Evolutionary conservation across 2,797 vertebrate genomes (phyloP).

Genomic region (Hafferia zeledoni): DNA sequence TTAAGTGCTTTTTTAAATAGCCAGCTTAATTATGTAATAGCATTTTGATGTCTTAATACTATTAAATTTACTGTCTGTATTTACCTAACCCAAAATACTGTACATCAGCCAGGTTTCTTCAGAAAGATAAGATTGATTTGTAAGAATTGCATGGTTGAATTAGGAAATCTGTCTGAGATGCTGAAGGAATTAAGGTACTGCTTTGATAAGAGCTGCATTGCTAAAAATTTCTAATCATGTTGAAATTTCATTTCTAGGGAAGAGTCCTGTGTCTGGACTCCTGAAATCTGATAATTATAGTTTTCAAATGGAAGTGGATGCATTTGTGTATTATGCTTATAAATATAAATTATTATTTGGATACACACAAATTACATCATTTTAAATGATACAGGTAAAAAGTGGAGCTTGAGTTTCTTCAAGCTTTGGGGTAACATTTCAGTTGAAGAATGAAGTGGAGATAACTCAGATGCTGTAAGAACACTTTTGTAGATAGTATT

Average conservation of each 20-base stretch:
- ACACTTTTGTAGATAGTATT: background rate
- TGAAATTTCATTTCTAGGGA: background rate
- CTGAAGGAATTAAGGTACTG: background rate
- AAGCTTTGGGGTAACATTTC: background rate
- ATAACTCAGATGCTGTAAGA: background rate
- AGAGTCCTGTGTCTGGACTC: background rate
- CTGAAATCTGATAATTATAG: background rate
- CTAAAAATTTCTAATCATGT: background rate
- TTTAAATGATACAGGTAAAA: background rate
- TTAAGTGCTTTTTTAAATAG: slow-evolving; percentile 56
- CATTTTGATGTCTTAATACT: background rate
- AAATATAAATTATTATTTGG: background rate
- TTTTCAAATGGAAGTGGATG: background rate
- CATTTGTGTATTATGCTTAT: background rate
- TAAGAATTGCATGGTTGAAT: background rate
- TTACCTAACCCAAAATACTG: background rate
- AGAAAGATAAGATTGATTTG: background rate
- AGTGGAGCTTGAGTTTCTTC: background rate
- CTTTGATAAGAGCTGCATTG: background rate
- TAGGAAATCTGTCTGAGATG: background rate
- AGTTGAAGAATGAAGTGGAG: background rate
- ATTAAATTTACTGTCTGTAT: background rate
- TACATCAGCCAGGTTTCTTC: background rate
- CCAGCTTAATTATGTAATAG: slow-evolving; percentile 34
- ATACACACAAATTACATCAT: background rate